A percentile compares a stretch with the other conserved stretches of the same genome.
Conservation (phyloP, 2,888 invertebrate species). For the Eustalomyia histrio region DNA sequence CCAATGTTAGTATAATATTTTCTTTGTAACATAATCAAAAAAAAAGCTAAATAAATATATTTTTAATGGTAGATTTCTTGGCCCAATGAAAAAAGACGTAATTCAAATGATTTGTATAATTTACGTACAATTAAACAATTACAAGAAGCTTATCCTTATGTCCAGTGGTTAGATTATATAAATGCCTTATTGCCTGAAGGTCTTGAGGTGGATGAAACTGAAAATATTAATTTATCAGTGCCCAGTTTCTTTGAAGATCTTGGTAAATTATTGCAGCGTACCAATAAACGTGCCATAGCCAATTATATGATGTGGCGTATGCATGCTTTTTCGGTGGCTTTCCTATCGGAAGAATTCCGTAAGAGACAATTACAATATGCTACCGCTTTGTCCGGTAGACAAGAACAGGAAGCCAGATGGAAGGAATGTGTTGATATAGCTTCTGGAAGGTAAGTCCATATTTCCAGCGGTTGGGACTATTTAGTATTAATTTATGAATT, state of each 20-base stretch:
- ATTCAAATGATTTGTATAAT: slow-evolving; percentile 94
- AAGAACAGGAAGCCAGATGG: slow-evolving; percentile 93
- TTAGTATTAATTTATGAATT: neutral
- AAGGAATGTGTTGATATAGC: slow-evolving; percentile 93
- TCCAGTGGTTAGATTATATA: slow-evolving; percentile 85
- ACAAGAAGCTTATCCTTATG: slow-evolving; percentile 85
- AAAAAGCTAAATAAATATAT: neutral
- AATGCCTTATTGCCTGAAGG: slow-evolving; percentile 87
- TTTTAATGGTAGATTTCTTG: slow-evolving; percentile 85
- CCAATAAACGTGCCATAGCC: slow-evolving; percentile 85
- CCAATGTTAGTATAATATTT: slow-evolving; percentile 87
- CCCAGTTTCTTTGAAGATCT: slow-evolving; percentile 89
- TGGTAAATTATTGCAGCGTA: slow-evolving; percentile 82
- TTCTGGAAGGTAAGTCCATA: slow-evolving; percentile 83
- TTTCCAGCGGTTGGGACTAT: neutral
- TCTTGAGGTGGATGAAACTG: slow-evolving; percentile 83
- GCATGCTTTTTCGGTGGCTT: slow-evolving; percentile 89
- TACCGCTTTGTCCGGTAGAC: slow-evolving; percentile 89
- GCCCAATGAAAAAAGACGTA: slow-evolving; percentile 93
- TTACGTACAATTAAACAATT: slow-evolving; percentile 91
- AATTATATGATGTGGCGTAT: slow-evolving; percentile 97
- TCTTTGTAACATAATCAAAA: neutral
- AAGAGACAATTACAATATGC: slow-evolving; percentile 90
- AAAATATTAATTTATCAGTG: slow-evolving; percentile 91
- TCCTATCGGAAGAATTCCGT: slow-evolving; percentile 88